These are phyloP conservation scores for Chloroclysta siterata DNA, from an alignment of 2,888 invertebrate species.

Conservation along the genomic window DNA sequence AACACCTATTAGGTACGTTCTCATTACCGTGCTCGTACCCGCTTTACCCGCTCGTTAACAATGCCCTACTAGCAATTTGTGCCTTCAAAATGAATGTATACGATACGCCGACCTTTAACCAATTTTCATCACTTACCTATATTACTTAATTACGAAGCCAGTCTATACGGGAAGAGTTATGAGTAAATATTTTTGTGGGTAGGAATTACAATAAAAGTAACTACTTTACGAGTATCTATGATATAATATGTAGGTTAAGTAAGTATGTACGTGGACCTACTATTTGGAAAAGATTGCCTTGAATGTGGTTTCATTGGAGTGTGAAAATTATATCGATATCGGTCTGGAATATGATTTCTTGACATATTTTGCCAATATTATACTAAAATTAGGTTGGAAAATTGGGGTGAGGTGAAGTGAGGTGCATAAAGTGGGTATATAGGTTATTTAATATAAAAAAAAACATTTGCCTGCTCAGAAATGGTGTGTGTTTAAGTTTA, in stretches of 20 bases:
- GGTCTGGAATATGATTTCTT: slow-evolving; percentile 19
- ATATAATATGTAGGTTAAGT: too few species aligned
- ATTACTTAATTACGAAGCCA: slow-evolving; percentile 36
- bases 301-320: slow-evolving; percentile 25
- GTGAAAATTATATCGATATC: slow-evolving; percentile 28
- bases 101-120: slow-evolving; percentile 49
- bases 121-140: slow-evolving; percentile 42
- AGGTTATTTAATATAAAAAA: neutral
- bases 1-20: slow-evolving; percentile 70
- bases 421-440: too few species aligned
- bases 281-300: slow-evolving; percentile 27
- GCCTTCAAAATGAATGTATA: slow-evolving; percentile 65
- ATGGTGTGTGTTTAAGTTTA: neutral
- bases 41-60: slow-evolving; percentile 70
- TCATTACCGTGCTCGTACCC: slow-evolving; percentile 69
- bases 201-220: slow-evolving; percentile 7
- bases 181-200: slow-evolving; percentile 32
- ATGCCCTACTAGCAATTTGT: slow-evolving; percentile 64
- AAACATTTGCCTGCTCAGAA: neutral
- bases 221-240: neutral
- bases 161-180: slow-evolving; percentile 23
- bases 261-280: too few species aligned
- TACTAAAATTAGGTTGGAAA: slow-evolving; percentile 13
- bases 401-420: neutral
- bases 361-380: slow-evolving; percentile 24